Percentiles rank a stretch among this genome's conserved stretches.
These are phyloP conservation scores for Drosophila burlai DNA, from an alignment of 1,140 invertebrate species.

Conservation along the genomic window DNA sequence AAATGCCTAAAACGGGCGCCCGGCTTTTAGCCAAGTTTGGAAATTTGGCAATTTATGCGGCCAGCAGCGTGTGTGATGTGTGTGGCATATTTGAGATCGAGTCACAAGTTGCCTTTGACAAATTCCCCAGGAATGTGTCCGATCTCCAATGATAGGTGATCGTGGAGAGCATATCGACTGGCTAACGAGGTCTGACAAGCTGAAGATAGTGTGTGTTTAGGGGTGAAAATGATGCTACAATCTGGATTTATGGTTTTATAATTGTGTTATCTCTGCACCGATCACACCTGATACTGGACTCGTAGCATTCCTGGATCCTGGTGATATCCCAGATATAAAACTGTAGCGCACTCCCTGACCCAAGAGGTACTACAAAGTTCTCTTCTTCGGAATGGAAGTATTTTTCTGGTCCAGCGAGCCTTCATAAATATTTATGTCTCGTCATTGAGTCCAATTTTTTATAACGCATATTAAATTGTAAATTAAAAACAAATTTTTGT, in stretches of 20 bases:
- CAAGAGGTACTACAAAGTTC: not conserved
- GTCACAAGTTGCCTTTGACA: conserved; percentile 72
- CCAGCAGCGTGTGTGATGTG: conserved; percentile 43
- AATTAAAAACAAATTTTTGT: conserved; percentile 84
- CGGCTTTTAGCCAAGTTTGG: conserved; percentile 62
- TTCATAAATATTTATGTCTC: conserved; percentile 81
- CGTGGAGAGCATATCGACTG: conserved; percentile 39
- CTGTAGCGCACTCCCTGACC: conserved; percentile 53
- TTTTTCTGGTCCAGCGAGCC: conserved; percentile 54
- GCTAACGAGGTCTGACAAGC: conserved; percentile 9
- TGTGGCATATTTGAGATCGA: conserved; percentile 74
- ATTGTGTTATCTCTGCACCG: conserved; percentile 9
- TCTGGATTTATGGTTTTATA: conserved; percentile 31
- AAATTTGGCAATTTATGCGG: conserved; percentile 82
- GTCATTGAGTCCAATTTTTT: conserved; percentile 82
- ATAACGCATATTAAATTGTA: conserved; percentile 84
- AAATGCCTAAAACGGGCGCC: conserved; percentile 70
- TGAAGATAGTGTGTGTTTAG: not conserved
- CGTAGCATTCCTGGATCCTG: not conserved
- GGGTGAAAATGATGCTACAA: not conserved
- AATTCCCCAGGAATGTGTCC: conserved; percentile 71
- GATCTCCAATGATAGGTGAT: conserved; percentile 23
- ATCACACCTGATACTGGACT: conserved; percentile 17
- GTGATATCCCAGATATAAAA: not conserved
- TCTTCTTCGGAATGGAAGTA: conserved; percentile 6